These are phyloP conservation scores for Bombus fervidus DNA, from an alignment of 1,140 invertebrate genomes.

Conservation along the genomic window DNA sequence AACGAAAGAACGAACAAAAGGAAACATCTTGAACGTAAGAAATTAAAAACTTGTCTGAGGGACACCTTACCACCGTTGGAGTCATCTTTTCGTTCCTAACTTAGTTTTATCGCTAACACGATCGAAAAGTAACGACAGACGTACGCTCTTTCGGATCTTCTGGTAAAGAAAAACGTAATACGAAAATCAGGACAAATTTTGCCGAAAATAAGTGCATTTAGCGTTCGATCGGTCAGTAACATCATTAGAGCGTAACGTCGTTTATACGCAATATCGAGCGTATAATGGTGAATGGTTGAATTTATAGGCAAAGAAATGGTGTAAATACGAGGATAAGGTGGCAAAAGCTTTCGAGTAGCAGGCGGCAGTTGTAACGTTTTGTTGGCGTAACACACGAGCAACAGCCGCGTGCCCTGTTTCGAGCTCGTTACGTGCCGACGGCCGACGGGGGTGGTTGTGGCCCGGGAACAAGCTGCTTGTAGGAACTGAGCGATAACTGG, in stretches of 20 bases:
- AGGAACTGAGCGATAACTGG: slow-evolving; percentile 65
- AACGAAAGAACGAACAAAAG: not conserved
- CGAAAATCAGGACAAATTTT: not conserved
- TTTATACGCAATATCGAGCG: not conserved
- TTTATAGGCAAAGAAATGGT: not conserved
- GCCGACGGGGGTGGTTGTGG: slow-evolving; percentile 29
- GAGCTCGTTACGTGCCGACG: slow-evolving; percentile 56
- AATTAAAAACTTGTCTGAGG: not conserved
- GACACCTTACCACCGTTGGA: too few species aligned
- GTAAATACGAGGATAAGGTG: not conserved
- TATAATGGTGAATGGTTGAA: not conserved
- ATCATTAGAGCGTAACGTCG: not conserved
- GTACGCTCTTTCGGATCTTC: too few species aligned
- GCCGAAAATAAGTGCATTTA: not conserved
- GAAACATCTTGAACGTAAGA: not conserved
- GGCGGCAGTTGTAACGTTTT: not conserved
- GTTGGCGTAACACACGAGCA: not conserved
- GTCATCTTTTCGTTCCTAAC: too few species aligned
- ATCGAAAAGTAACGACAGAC: too few species aligned
- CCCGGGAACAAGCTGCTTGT: slow-evolving; percentile 43
- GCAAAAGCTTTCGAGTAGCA: not conserved
- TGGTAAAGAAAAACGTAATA: too few species aligned
- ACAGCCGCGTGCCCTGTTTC: slow-evolving; percentile 51
- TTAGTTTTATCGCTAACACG: too few species aligned
- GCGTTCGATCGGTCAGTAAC: not conserved